phyloP scores from a whole-genome alignment of 2,113 vertebrate genomes.

The Lagenorhynchus albirostris region DNA sequence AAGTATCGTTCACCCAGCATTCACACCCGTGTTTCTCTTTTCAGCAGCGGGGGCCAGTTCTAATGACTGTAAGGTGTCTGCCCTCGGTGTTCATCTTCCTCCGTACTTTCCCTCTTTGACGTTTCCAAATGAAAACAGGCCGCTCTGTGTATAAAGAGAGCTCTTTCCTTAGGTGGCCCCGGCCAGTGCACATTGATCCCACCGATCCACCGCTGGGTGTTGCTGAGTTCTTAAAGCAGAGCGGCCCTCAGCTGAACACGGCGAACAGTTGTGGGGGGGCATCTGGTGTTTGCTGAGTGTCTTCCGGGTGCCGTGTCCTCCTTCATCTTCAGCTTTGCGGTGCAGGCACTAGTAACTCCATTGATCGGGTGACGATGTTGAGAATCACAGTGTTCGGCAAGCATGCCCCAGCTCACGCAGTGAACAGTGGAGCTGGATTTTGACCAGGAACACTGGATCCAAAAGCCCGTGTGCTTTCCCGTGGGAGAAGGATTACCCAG shows the following conservation, averaged over 20 bases:
- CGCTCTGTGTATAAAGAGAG: background rate
- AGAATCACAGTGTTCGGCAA: background rate
- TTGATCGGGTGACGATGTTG: background rate
- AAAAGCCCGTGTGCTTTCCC: background rate
- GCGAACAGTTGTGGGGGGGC: background rate
- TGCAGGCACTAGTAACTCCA: background rate
- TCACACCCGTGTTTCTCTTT: background rate
- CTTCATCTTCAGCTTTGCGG: background rate
- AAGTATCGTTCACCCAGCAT: background rate
- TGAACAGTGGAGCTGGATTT: background rate
- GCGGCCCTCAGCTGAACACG: fast-evolving
- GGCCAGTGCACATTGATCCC: background rate
- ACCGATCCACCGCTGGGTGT: fast-evolving
- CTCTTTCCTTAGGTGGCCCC: background rate
- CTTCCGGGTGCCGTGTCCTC: background rate
- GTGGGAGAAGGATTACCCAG: background rate
- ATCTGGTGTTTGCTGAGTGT: background rate
- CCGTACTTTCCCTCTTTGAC: background rate
- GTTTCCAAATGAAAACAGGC: background rate
- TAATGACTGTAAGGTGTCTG: background rate
- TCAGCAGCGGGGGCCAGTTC: background rate
- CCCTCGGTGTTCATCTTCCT: background rate
- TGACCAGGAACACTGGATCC: background rate
- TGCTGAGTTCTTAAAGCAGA: background rate
- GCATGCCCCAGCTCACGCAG: background rate